A percentile compares a stretch with the other conserved stretches of the same genome.
These are phyloP conservation scores for Salvelinus namaycush DNA, from an alignment of 2,113 vertebrate genomes.

Conservation along the genomic window DNA sequence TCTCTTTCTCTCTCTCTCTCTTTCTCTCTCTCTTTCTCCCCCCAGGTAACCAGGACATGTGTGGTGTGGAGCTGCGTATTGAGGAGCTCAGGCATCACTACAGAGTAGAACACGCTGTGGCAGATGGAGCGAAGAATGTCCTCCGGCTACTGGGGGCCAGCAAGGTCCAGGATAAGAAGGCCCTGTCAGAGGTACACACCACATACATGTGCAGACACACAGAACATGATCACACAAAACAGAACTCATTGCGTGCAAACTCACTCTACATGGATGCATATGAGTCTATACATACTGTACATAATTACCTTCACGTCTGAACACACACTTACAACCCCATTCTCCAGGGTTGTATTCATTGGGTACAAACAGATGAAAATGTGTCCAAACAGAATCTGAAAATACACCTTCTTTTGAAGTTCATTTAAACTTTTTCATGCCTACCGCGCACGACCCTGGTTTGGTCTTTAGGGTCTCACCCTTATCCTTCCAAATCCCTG, in stretches of 20 bases:
- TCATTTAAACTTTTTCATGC: too few relatives aligned
- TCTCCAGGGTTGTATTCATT: too few relatives aligned
- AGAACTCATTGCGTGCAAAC: neutral
- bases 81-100: slow-evolving; percentile 90
- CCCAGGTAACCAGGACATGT: slow-evolving; percentile 81
- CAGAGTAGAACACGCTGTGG: slow-evolving; percentile 86
- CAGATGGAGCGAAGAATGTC: slow-evolving; percentile 89
- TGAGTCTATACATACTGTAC: neutral
- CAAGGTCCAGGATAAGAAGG: slow-evolving; percentile 87
- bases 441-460: too few relatives aligned
- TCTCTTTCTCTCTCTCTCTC: neutral
- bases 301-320: neutral
- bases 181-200: slow-evolving; percentile 71
- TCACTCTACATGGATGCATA: neutral
- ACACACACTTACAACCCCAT: too few relatives aligned
- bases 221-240: neutral
- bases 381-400: too few relatives aligned
- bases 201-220: slow-evolving; percentile 2
- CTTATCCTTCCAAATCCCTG: too few relatives aligned
- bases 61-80: slow-evolving; percentile 83
- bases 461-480: too few relatives aligned
- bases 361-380: too few relatives aligned
- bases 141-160: slow-evolving; percentile 81
- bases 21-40: slow-evolving; percentile 8
- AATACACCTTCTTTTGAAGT: too few relatives aligned